Base-by-base conservation (phyloP, 2,113 vertebrate genomes). In the Xiphophorus hellerii region DNA sequence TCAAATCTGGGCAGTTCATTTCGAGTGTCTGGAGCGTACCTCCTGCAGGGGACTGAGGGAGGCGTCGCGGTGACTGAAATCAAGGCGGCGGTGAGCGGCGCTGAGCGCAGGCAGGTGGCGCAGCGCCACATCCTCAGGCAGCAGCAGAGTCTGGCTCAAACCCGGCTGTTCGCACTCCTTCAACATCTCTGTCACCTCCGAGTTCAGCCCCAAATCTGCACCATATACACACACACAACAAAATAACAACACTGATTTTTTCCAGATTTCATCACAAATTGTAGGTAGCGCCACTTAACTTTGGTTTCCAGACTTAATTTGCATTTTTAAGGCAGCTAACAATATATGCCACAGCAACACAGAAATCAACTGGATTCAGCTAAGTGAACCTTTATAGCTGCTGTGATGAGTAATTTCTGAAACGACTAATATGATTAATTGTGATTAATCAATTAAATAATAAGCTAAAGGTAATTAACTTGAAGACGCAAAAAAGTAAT, bases 71-170 rank as follows among this genome's bases (percentile, higher is more conserved):
- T 85, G 90, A 30, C 94, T 93, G 0, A 97, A 98, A 86, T 96
- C 95, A 1, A 98, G 93, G 81, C 91, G 95, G 64, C 94, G 94
- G 90, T 99, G 97, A 0, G 97, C 96, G 0, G 89, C 91, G 66
- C 84, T 94, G 65, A 99, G 94, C 3, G 97, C 95, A 0, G 97
- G 97, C 11, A 99, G 94, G 87, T 96, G 96, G 14, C 95, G 93
- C 61, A 99, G 95, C 1, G 98, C 96, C 83, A 96, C 86, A 3
- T 99, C 98, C 80, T 99, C 98, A 0, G 97, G 97, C 64, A 99
- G 95, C 88, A 98, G 94, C 86, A 97, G 84, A 74, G 80, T 93
- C 89, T 96, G 89, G 29, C 90, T 90, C 82, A 96, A 87, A 51
- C 95, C 95, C 0, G 97, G 94, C 74, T 95, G 95, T 81, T 99